Percentiles rank a stretch among this genome's conserved stretches.
Conservation (phyloP, 2,888 invertebrate species). For the Nephrocerus scutellatus region DNA sequence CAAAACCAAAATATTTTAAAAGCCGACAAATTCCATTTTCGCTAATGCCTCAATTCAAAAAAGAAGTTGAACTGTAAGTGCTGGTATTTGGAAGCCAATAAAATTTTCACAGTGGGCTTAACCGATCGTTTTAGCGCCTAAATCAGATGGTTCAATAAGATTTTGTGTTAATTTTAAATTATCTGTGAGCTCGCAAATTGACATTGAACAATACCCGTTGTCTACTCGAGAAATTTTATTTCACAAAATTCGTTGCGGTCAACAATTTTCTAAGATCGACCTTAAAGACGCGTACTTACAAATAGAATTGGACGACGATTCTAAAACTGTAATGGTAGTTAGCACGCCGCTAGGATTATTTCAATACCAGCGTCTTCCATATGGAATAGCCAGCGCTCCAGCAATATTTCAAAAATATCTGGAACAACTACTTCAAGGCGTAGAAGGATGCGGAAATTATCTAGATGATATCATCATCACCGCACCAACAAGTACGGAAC, state of each 20-base stretch:
- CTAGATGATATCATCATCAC: slow-evolving; percentile 19
- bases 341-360: slow-evolving; percentile 20
- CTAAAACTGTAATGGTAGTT: slow-evolving; percentile 9
- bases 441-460: slow-evolving; percentile 18
- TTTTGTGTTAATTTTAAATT: slow-evolving; percentile 21
- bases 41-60: slow-evolving; percentile 9
- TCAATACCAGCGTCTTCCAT: slow-evolving; percentile 17
- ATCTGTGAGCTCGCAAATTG: slow-evolving; percentile 23
- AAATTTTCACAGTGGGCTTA: slow-evolving; percentile 30
- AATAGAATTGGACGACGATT: slow-evolving; percentile 14
- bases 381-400: slow-evolving; percentile 16
- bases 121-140: slow-evolving; percentile 32
- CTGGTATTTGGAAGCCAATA: slow-evolving; percentile 7
- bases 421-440: slow-evolving; percentile 12
- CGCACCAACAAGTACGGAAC: slow-evolving; percentile 10
- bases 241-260: slow-evolving; percentile 7
- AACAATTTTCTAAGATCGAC: slow-evolving; percentile 16
- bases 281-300: slow-evolving; percentile 12
- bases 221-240: slow-evolving; percentile 24
- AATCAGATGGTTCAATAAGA: slow-evolving; percentile 23
- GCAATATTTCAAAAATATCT: slow-evolving; percentile 18
- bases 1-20: slow-evolving; percentile 17
- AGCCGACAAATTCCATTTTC: slow-evolving; percentile 25
- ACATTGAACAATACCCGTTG: slow-evolving; percentile 24
- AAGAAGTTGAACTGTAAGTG: slow-evolving; percentile 19